Evolutionary conservation across 2,888 invertebrate species (phyloP), one percentile per base, ranked within the genome.

Genomic region (Chloroclystis v-ata): DNA sequence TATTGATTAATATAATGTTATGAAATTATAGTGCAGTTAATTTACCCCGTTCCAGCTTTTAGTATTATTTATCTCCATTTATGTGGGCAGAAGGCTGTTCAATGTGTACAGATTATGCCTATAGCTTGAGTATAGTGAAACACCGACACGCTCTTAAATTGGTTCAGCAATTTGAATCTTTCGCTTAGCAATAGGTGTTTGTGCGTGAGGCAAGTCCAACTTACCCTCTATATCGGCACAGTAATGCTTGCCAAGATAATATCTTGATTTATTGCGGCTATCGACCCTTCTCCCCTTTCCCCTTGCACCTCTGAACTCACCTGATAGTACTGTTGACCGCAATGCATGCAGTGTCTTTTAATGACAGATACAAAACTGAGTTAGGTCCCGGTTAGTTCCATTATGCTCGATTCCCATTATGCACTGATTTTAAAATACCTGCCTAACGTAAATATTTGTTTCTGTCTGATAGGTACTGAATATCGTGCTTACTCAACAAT

Each of bases 201-300:
- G 43, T 49, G 52, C 57, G 44, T 54, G 43, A 42, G 29, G 26
- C 65, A 61, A 67, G 69, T 65, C 65, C 69, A 67, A 76, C 73
- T 75, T 69, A 77, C 78, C 78, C 80, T 78, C 79, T 72, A 72
- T 77, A 79, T 73, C 76, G 72, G 71, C 69, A 72, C 63, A 63
- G 75, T 78, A 78, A 82, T 81, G 80, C 82, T 75, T 66, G 77
- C 67, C 63, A 70, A 77, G 85, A 85, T 85, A 84, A 74, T 72
- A 85, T 84, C 85, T 82, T 84, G 82, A 85, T 85, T 82, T 85
- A 85, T 82, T 68, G 73, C 75, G 65, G 75, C 72, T 78, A 82
- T 82, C 78, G 72, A 68, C 69, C 67, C 62, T 54, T 55, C 59
- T 55, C 59, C 59, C 56, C 57, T 55, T 40, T 13, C 56, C 39